phyloP scores from a whole-genome alignment of 1,140 invertebrate species.

The Ganaspis sp. region DNA sequence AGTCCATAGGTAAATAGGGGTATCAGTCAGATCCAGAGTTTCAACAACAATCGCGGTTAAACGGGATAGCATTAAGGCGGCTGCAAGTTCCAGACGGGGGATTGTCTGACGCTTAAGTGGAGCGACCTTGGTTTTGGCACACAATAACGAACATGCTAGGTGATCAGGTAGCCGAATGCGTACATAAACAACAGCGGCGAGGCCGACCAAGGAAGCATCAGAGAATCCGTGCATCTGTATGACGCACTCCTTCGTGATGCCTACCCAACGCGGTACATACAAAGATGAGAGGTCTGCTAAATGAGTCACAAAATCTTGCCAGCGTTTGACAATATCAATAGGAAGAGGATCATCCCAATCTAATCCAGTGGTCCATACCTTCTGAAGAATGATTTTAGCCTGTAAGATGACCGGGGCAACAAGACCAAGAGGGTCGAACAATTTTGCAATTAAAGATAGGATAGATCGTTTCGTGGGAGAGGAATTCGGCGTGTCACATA shows the following conservation, averaged over 20 bases:
- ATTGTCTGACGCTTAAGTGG: not conserved
- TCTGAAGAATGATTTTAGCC: slow-evolving; percentile 61
- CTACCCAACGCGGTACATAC: not conserved
- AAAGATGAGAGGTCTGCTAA: too few relatives aligned
- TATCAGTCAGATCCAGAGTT: not conserved
- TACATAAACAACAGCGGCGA: slow-evolving; percentile 34
- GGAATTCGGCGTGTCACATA: not conserved
- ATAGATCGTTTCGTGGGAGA: slow-evolving; percentile 15
- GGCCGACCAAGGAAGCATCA: slow-evolving; percentile 37
- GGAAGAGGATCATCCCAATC: slow-evolving; percentile 62
- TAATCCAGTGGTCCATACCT: slow-evolving; percentile 55
- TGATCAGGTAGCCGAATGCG: slow-evolving; percentile 50
- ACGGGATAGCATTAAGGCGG: slow-evolving; percentile 32
- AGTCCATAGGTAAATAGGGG: slow-evolving; percentile 34
- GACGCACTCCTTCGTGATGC: not conserved
- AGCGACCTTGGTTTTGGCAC: not conserved
- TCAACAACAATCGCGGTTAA: slow-evolving; percentile 32
- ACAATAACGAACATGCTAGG: too few relatives aligned
- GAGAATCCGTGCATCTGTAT: not conserved
- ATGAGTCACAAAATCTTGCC: too few relatives aligned
- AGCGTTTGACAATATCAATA: too few relatives aligned
- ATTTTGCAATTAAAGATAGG: not conserved
- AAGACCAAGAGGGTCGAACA: slow-evolving; percentile 39
- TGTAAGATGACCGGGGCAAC: slow-evolving; percentile 45
- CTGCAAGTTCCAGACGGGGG: not conserved